Percentiles rank a stretch among this genome's conserved stretches.
Evolutionary conservation across 1,140 invertebrate genomes (phyloP).

Genomic region (Drosophila subpulchrella): DNA sequence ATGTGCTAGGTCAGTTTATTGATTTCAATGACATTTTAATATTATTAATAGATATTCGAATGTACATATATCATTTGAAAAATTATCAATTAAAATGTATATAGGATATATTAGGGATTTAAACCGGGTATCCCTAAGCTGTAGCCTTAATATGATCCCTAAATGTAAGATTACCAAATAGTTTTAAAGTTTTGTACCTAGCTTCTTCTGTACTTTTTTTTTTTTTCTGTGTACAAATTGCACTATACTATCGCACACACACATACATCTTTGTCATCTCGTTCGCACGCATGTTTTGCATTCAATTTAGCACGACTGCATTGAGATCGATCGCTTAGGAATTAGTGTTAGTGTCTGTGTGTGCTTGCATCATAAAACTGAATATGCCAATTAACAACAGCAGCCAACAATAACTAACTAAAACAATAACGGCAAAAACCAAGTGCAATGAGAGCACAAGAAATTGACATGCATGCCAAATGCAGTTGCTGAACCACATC

Average conservation of each 20-base stretch:
- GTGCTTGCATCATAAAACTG: constrained; percentile 50
- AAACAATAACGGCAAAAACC: constrained; percentile 30
- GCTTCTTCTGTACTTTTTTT: no score
- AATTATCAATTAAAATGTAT: no score
- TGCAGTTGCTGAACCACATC: constrained; percentile 62
- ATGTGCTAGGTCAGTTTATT: background rate
- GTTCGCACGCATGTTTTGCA: constrained; percentile 29
- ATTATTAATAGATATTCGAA: no score
- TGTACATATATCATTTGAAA: no score
- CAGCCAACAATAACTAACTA: constrained; percentile 40
- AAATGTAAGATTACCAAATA: no score
- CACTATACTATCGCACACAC: constrained; percentile 22
- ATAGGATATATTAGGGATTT: no score
- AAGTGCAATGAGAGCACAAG: constrained; percentile 42
- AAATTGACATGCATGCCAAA: constrained; percentile 54
- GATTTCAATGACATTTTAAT: no score
- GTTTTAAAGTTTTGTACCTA: no score
- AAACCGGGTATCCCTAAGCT: no score
- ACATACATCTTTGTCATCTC: background rate
- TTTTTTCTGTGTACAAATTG: constrained; percentile 10
- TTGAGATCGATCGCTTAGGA: constrained; percentile 60
- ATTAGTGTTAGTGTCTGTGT: constrained; percentile 20
- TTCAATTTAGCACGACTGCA: constrained; percentile 75
- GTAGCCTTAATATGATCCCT: no score
- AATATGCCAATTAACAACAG: constrained; percentile 66